phyloP scores from a whole-genome alignment of 1,140 invertebrate genomes.

The Arctopsyche grandis region DNA sequence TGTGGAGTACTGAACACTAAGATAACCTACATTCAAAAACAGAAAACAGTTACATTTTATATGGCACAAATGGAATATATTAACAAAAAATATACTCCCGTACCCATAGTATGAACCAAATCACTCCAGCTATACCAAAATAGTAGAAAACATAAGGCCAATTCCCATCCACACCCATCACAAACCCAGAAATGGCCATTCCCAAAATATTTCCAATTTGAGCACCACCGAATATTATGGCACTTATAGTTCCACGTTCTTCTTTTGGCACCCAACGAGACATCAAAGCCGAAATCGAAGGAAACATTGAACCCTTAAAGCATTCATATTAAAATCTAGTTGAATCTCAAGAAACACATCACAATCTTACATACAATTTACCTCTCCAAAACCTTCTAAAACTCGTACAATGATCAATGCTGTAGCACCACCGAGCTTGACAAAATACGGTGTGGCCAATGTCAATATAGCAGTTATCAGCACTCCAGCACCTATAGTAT shows the following conservation, averaged over 20 bases:
- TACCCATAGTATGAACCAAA: slow-evolving; percentile 81
- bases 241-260: slow-evolving; percentile 78
- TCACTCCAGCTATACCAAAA: slow-evolving; percentile 78
- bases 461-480: slow-evolving; percentile 80
- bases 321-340: too few species aligned
- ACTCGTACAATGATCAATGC: slow-evolving; percentile 73
- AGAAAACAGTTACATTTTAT: too few species aligned
- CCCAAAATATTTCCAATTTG: slow-evolving; percentile 80
- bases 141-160: slow-evolving; percentile 86
- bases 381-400: slow-evolving; percentile 76
- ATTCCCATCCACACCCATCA: slow-evolving; percentile 72
- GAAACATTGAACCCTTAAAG: slow-evolving; percentile 80
- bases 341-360: too few species aligned
- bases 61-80: too few species aligned
- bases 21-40: slow-evolving; percentile 62
- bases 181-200: slow-evolving; percentile 75
- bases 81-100: too few species aligned
- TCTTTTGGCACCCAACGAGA: slow-evolving; percentile 79
- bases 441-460: slow-evolving; percentile 73
- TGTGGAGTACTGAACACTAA: slow-evolving; percentile 83
- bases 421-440: slow-evolving; percentile 67
- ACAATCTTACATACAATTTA: slow-evolving; percentile 49
- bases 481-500: slow-evolving; percentile 77
- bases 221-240: slow-evolving; percentile 77
- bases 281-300: slow-evolving; percentile 76